Evolutionary conservation across 2,888 invertebrate species (phyloP).

Genomic region (Iphiclides podalirius): DNA sequence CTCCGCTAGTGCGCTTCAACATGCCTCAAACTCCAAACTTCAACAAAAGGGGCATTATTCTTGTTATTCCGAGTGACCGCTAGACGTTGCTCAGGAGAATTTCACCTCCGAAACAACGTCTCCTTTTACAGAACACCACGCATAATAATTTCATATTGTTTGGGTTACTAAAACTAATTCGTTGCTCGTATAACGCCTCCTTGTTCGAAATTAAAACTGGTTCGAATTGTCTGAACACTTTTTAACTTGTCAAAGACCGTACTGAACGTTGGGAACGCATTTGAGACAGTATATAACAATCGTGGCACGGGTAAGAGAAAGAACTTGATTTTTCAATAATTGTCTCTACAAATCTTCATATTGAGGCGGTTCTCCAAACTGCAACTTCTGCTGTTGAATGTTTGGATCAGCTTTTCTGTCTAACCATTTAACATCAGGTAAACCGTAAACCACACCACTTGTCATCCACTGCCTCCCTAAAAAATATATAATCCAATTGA

Average conservation of each 20-base stretch:
- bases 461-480: too few species aligned
- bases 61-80: slow-evolving; percentile 51
- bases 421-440: too few species aligned
- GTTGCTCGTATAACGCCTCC: slow-evolving; percentile 1
- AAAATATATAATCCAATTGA: too few species aligned
- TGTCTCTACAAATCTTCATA: too few species aligned
- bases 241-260: slow-evolving; percentile 5
- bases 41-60: slow-evolving; percentile 57
- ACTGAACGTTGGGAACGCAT: too few species aligned
- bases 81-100: slow-evolving; percentile 38
- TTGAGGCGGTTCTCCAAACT: too few species aligned
- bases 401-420: too few species aligned
- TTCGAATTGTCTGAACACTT: slow-evolving; percentile 2
- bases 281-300: too few species aligned
- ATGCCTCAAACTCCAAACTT: slow-evolving; percentile 37
- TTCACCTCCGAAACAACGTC: slow-evolving; percentile 37
- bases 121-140: slow-evolving; percentile 27
- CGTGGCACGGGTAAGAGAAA: too few species aligned
- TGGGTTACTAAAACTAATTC: slow-evolving; percentile 11
- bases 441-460: too few species aligned
- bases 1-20: slow-evolving; percentile 18
- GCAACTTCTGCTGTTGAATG: too few species aligned
- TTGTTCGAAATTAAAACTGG: slow-evolving; percentile 15
- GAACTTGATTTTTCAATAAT: too few species aligned
- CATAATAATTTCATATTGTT: slow-evolving; percentile 18